Conservation (phyloP, 2,797 vertebrate species). For the Urophycis tenuis region DNA sequence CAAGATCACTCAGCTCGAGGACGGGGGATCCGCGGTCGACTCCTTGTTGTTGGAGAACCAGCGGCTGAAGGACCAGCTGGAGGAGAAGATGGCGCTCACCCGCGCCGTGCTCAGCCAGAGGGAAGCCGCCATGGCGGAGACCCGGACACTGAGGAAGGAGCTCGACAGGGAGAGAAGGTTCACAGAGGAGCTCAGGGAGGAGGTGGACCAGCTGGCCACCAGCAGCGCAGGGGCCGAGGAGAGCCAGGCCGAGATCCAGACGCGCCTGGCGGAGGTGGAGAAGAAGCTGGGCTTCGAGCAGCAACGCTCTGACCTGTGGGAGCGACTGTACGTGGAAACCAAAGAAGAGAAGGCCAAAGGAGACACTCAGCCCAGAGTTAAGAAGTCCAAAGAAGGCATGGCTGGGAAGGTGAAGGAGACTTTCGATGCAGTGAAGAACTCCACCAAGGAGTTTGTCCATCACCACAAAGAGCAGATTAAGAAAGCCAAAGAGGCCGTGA, state of each 20-base stretch:
- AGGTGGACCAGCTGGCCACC: constrained; percentile 71
- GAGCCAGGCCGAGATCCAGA: constrained; percentile 68
- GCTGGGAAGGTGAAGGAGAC: constrained; percentile 89
- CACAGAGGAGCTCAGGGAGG: constrained; percentile 70
- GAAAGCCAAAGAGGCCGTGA: constrained; percentile 93
- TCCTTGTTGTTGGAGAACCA: constrained; percentile 79
- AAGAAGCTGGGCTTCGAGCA: constrained; percentile 88
- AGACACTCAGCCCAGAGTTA: constrained; percentile 68
- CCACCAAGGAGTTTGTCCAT: constrained; percentile 93
- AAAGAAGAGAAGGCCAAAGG: constrained; percentile 80
- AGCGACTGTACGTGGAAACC: constrained; percentile 88
- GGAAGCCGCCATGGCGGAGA: constrained; percentile 74
- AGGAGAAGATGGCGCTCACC: constrained; percentile 76
- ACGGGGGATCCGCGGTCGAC: constrained; percentile 66
- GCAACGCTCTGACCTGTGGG: constrained; percentile 94
- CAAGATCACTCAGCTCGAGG: constrained; percentile 77
- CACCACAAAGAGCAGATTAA: constrained; percentile 99
- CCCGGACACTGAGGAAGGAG: constrained; percentile 74
- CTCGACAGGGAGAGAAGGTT: constrained; percentile 75
- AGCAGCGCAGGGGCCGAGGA: constrained; percentile 36
- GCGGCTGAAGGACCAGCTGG: constrained; percentile 79
- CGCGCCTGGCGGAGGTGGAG: constrained; percentile 80
- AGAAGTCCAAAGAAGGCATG: constrained; percentile 75
- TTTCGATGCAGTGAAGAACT: constrained; percentile 96
- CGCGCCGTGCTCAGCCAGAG: constrained; percentile 73